Evolutionary conservation across 2,888 invertebrate genomes (phyloP), one percentile per base, ranked within the genome.

Genomic region (Abrostola tripartita): DNA sequence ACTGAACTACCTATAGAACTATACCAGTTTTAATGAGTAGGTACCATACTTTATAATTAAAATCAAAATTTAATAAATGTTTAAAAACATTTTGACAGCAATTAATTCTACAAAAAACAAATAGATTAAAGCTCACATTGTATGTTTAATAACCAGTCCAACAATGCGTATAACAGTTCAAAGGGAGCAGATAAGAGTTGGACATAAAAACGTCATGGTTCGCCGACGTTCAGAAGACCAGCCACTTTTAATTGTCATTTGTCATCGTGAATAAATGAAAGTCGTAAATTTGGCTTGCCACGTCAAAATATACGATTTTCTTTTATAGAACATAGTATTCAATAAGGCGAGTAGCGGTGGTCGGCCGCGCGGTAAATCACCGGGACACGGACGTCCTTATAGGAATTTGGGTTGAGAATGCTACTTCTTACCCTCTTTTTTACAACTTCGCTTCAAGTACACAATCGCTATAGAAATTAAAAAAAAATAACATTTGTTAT

Each of bases 271-370:
- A 90, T 87, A 87, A 90, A 90, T 90, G 89, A 86, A 82, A 85
- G 87, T 87, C 86, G 90, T 93, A 93, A 93, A 93, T 93, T 90
- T 78, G 69, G 76, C 82, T 82, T 79, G 84, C 76, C 83, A 88
- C 81, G 87, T 92, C 90, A 92, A 91, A 92, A 93, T 91, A 88
- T 90, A 89, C 89, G 90, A 92, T 89, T 92, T 91, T 92, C 93
- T 91, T 90, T 88, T 86, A 90, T 85, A 87, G 89, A 88, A 87
- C 81, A 83, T 83, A 86, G 89, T 89, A 90, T 93, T 93, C 91
- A 92, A 93, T 93, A 93, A 91, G 86, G 88, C 85, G 82, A 81
- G 83, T 76, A 81, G 78, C 82, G 78, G 74, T 82, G 83, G 81
- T 81, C 79, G 85, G 78, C 85, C 82, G 82, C 86, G 78, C 77